phyloP scores from a whole-genome alignment of 1,140 invertebrate species.

The Neotoxoptera formosana region DNA sequence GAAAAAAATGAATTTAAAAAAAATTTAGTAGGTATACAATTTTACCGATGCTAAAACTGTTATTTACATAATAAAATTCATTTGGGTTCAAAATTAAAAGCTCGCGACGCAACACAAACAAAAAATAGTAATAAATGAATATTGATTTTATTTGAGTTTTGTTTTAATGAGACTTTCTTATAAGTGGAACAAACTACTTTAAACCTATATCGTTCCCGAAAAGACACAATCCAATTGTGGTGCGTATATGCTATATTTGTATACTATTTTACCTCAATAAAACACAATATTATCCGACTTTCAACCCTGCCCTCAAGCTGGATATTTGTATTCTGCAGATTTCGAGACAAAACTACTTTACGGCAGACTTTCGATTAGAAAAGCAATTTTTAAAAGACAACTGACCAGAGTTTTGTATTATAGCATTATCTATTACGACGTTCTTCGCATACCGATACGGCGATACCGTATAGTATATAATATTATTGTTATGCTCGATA shows the following conservation, averaged over 20 bases:
- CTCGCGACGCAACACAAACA: too few species aligned
- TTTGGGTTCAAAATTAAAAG: background rate
- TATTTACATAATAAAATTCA: background rate
- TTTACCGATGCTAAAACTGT: background rate
- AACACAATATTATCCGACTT: background rate
- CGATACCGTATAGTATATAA: background rate
- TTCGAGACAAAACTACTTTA: background rate
- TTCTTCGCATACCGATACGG: background rate
- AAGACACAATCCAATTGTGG: background rate
- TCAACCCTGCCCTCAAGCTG: background rate
- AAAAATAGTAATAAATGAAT: too few species aligned
- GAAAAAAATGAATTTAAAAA: background rate
- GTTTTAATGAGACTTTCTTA: background rate
- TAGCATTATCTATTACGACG: background rate
- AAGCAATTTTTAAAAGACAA: background rate
- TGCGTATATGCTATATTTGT: background rate
- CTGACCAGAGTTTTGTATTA: background rate
- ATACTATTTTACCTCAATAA: background rate
- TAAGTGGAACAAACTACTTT: background rate
- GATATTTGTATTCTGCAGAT: background rate
- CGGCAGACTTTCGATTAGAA: conserved; percentile 1
- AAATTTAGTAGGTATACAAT: background rate
- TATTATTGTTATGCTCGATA: background rate
- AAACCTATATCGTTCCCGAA: background rate
- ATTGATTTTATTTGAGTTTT: too few species aligned